Percentiles rank a stretch among this genome's conserved stretches.
These are phyloP conservation scores for Hylaea fasciaria DNA, from an alignment of 2,888 invertebrate genomes.

Conservation along the genomic window DNA sequence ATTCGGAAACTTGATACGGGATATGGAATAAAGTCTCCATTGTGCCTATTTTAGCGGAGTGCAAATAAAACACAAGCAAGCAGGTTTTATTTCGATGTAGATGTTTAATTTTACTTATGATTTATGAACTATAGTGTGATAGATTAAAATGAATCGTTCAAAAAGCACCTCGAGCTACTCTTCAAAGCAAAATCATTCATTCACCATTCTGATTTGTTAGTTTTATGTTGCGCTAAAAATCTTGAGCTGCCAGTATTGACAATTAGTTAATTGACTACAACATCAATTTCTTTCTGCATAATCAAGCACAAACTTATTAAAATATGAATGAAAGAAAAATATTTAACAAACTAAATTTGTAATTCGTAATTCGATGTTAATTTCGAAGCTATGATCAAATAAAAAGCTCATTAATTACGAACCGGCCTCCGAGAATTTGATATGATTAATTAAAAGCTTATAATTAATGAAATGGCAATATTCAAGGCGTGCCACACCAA, in stretches of 20 bases:
- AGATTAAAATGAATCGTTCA: too few relatives aligned
- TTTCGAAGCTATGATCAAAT: slow-evolving; percentile 54
- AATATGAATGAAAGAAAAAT: not conserved
- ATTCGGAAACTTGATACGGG: slow-evolving; percentile 42
- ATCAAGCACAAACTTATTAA: not conserved
- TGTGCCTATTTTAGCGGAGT: slow-evolving; percentile 22
- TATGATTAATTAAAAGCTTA: slow-evolving; percentile 69
- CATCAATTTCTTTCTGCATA: not conserved
- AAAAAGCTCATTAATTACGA: slow-evolving; percentile 64
- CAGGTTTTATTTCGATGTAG: not conserved
- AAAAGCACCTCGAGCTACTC: too few relatives aligned
- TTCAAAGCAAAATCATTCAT: too few relatives aligned
- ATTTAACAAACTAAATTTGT: slow-evolving; percentile 4
- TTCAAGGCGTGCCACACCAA: slow-evolving; percentile 21
- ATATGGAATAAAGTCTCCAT: slow-evolving; percentile 37
- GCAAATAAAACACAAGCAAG: not conserved
- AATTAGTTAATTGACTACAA: not conserved
- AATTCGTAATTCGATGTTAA: slow-evolving; percentile 37
- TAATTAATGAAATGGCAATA: slow-evolving; percentile 72
- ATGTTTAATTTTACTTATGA: too few relatives aligned
- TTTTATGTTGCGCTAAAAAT: too few relatives aligned
- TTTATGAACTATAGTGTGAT: too few relatives aligned
- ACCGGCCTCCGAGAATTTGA: slow-evolving; percentile 55
- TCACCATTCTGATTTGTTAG: too few relatives aligned
- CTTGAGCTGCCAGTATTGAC: too few relatives aligned